Conservation (phyloP, 1,140 invertebrate genomes). For the Homarus americanus region DNA sequence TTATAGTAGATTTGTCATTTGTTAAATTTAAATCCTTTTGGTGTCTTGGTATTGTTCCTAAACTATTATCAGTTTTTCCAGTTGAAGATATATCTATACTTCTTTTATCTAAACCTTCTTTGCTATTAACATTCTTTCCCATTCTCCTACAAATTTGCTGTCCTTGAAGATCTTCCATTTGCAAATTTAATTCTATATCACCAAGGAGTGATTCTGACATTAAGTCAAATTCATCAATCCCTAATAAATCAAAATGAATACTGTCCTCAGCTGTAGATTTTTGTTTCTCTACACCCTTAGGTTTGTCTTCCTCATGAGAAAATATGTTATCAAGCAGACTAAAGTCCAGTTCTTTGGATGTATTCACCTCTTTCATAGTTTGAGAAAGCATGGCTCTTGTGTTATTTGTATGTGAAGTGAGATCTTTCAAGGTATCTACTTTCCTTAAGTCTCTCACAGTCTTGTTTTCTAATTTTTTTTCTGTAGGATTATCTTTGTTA, state of each 20-base stretch:
- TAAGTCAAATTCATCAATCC: constrained; percentile 36
- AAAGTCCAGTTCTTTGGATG: neutral
- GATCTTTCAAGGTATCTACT: neutral
- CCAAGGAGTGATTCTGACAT: constrained; percentile 43
- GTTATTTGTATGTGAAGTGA: neutral
- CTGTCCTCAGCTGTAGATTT: neutral
- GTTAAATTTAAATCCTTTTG: neutral
- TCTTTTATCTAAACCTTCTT: neutral
- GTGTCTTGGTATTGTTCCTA: neutral
- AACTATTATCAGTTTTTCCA: neutral
- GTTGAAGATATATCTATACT: neutral
- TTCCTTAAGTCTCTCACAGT: neutral
- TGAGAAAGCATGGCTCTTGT: neutral
- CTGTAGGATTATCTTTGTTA: no score
- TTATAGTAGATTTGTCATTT: neutral
- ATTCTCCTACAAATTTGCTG: neutral
- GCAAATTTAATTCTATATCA: neutral
- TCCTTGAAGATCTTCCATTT: neutral
- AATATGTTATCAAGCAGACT: constrained; percentile 14
- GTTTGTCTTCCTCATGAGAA: neutral
- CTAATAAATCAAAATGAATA: constrained; percentile 17
- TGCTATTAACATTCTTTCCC: neutral
- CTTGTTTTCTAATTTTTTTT: no score
- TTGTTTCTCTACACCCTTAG: neutral
- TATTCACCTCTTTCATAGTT: neutral